Percentiles rank a stretch among this genome's conserved stretches.
phyloP scores from a whole-genome alignment of 2,797 vertebrate species.

The Melanotaenia boesemani region DNA sequence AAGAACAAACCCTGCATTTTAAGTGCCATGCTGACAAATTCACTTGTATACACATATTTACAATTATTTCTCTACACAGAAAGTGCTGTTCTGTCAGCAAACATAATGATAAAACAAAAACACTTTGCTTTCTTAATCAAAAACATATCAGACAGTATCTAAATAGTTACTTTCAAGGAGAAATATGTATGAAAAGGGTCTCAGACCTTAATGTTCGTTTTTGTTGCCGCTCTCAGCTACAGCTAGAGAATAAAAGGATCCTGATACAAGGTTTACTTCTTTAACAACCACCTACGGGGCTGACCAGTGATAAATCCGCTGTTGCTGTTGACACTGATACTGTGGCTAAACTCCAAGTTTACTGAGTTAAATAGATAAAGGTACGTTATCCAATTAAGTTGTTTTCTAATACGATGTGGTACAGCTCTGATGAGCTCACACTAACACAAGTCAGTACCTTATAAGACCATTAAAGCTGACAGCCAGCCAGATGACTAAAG shows the following conservation, averaged over 20 bases:
- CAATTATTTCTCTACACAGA: too few relatives aligned
- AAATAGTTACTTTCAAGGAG: not conserved
- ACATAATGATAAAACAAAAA: too few relatives aligned
- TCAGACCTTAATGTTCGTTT: too few relatives aligned
- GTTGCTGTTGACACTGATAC: conserved; percentile 46
- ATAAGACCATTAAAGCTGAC: conserved; percentile 41
- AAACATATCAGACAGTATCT: not conserved
- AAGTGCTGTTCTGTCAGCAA: too few relatives aligned
- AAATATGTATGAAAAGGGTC: too few relatives aligned
- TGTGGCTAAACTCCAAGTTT: conserved; percentile 40
- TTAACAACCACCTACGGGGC: conserved; percentile 23
- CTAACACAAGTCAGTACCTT: conserved; percentile 22
- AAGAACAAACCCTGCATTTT: not conserved
- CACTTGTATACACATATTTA: not conserved
- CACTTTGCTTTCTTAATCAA: not conserved
- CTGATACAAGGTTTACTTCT: conserved; percentile 13
- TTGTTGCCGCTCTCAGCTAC: too few relatives aligned
- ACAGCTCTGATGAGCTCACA: conserved; percentile 56
- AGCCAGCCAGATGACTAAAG: not conserved
- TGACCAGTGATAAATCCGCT: conserved; percentile 22
- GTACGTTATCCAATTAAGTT: conserved; percentile 61
- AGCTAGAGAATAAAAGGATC: not conserved
- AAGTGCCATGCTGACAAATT: not conserved
- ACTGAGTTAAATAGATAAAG: conserved; percentile 66
- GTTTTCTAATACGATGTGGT: conserved; percentile 40